phyloP scores from a whole-genome alignment of 2,888 invertebrate species.

The Scaptomyza tumidula region DNA sequence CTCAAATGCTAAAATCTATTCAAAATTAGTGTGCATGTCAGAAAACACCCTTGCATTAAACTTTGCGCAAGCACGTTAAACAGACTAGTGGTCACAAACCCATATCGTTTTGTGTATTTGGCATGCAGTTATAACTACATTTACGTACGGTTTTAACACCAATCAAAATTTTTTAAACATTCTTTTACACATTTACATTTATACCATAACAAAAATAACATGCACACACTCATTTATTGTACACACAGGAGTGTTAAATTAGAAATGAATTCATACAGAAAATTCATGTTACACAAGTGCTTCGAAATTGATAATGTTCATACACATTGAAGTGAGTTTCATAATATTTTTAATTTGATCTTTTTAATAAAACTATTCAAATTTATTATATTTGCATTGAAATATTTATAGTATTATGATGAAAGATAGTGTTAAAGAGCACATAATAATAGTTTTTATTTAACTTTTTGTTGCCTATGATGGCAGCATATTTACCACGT shows the following conservation, averaged over 20 bases:
- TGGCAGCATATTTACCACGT: conserved; percentile 1
- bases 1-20: neutral
- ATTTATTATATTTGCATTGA: conserved; percentile 13
- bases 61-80: neutral
- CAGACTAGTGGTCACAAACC: neutral
- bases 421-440: conserved; percentile 25
- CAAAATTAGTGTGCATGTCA: neutral
- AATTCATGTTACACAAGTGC: conserved; percentile 18
- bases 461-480: conserved; percentile 7
- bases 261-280: conserved; percentile 20
- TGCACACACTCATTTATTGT: conserved; percentile 13
- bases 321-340: neutral
- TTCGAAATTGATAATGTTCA: conserved; percentile 17
- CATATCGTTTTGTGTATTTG: neutral
- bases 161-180: conserved; percentile 2
- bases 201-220: conserved; percentile 7
- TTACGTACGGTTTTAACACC: neutral
- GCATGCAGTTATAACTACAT: neutral
- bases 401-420: conserved; percentile 37
- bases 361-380: conserved; percentile 1
- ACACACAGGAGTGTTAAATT: conserved; percentile 8
- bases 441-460: conserved; percentile 31
- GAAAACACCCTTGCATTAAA: neutral
- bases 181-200: neutral
- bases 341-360: conserved; percentile 3